Percentiles rank a stretch among this genome's conserved stretches.
phyloP scores from a whole-genome alignment of 2,797 vertebrate species.

The Etheostoma perlongum region DNA sequence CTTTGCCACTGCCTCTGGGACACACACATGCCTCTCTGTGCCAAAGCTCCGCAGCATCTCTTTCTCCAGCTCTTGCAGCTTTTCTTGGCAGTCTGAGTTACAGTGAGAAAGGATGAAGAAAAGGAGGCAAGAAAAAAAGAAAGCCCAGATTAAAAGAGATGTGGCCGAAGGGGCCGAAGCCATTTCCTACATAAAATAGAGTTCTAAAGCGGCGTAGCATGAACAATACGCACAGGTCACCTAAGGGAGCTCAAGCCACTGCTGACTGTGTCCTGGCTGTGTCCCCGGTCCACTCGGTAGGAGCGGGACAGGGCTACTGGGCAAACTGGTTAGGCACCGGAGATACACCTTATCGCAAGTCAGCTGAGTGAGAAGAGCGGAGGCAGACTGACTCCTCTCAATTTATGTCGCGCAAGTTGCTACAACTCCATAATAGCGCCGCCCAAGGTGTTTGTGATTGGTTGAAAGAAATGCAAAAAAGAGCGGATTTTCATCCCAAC shows the following conservation, averaged over 20 bases:
- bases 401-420: conserved; percentile 52
- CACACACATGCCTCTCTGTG: conserved; percentile 65
- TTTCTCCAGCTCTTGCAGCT: conserved; percentile 69
- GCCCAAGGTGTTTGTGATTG: too few relatives aligned
- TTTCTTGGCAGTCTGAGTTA: conserved; percentile 77
- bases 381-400: conserved; percentile 64
- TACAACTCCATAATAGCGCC: too few relatives aligned
- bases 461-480: too few relatives aligned
- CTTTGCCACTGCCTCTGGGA: conserved; percentile 71
- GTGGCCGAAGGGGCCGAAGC: conserved; percentile 68
- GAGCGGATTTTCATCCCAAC: too few relatives aligned
- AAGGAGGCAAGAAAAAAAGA: conserved; percentile 59
- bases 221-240: conserved; percentile 68
- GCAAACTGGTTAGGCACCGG: conserved; percentile 70
- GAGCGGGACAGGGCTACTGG: conserved; percentile 64
- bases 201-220: conserved; percentile 71
- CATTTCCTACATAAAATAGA: conserved; percentile 74
- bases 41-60: conserved; percentile 75
- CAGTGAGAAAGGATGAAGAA: conserved; percentile 76
- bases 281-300: conserved; percentile 46
- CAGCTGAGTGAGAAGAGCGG: conserved; percentile 69
- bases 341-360: conserved; percentile 81
- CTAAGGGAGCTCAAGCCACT: conserved; percentile 60
- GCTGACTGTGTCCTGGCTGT: conserved; percentile 40
- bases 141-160: conserved; percentile 79